Percentiles rank a stretch among this genome's conserved stretches.
These are phyloP conservation scores for Anabas testudineus DNA, from an alignment of 2,797 vertebrate genomes.

Conservation along the genomic window DNA sequence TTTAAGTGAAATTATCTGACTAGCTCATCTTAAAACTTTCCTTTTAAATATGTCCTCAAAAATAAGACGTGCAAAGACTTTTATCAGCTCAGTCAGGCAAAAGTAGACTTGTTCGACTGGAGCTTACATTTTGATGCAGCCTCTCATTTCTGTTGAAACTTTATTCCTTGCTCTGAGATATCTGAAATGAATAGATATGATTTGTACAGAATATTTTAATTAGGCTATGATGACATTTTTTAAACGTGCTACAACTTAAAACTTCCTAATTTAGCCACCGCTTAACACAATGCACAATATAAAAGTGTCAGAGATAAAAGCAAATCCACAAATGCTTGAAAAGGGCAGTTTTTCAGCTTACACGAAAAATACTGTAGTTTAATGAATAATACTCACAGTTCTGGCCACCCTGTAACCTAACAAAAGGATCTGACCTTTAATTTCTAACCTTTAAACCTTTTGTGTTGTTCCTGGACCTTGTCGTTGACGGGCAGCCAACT, in stretches of 20 bases:
- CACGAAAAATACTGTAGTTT: background rate
- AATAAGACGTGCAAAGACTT: background rate
- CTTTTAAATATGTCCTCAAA: background rate
- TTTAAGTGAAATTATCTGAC: background rate
- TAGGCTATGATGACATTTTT: too few species aligned
- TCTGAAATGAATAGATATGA: too few species aligned
- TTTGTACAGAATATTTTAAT: too few species aligned
- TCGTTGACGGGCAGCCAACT: constrained; percentile 21
- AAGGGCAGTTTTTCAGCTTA: background rate
- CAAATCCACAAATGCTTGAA: background rate
- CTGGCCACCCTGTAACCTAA: background rate
- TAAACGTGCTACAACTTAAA: background rate
- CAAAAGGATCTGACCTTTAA: constrained; percentile 9
- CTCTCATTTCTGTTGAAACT: too few species aligned
- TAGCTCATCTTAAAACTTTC: background rate
- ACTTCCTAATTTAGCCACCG: background rate
- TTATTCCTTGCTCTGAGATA: background rate
- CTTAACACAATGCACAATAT: background rate
- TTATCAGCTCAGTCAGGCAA: background rate
- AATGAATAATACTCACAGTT: background rate
- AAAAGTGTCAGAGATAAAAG: constrained; percentile 15
- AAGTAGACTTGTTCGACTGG: too few species aligned
- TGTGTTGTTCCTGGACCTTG: constrained; percentile 21
- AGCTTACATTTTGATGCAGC: too few species aligned
- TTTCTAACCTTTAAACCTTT: constrained; percentile 31